Evolutionary conservation across 2,113 vertebrate genomes (phyloP), one percentile per base, ranked within the genome.

Genomic region (Malurus elegans): DNA sequence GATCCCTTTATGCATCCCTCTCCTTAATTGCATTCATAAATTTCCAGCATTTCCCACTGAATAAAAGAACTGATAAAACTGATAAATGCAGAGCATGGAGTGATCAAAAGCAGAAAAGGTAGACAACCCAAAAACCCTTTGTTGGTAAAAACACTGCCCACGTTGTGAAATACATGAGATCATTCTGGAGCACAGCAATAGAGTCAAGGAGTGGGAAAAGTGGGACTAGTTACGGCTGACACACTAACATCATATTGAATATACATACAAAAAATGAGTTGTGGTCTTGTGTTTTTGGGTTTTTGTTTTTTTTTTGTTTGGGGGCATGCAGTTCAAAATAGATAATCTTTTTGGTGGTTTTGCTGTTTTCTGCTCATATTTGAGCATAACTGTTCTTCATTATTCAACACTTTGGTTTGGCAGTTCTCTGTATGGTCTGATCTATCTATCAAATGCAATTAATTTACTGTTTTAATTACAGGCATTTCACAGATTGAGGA

Each of bases 271-370:
- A 66, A 79, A 42, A 11, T 6, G 2, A 67, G 44, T 26, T 34
- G 2, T 21, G 8, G 14, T 5, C 3, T 50, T 8, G 10, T 0
- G 16, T 54, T 57, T 10, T 3, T 7, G 0, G 4, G 11, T 6
- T 58, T 36, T 38, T 38, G 38, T 38, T 38, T 38, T 36, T 19
- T 66, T 54, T 50, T 69, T 20, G 6, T 25, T 28, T n/a, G 14
- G 20, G 18, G 25, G 7, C 13, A 66, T 10, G n/a, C 4, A 18
- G 65, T 75, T 81, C 70, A 81, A 85, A 71, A 56, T 1, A 47
- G 17, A 61, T 40, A 0, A 36, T 54, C 8, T 25, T 56, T 87
- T 44, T 8, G 18, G 24, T 2, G 1, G 4, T 24, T 93, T 88
- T 81, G 28, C 31, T 83, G 28, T 60, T 64, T 38, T 4, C 53